Percentiles rank a stretch among this genome's conserved stretches.
Evolutionary conservation across 1,140 invertebrate genomes (phyloP).

Genomic region (Brevipalpus yothersi): DNA sequence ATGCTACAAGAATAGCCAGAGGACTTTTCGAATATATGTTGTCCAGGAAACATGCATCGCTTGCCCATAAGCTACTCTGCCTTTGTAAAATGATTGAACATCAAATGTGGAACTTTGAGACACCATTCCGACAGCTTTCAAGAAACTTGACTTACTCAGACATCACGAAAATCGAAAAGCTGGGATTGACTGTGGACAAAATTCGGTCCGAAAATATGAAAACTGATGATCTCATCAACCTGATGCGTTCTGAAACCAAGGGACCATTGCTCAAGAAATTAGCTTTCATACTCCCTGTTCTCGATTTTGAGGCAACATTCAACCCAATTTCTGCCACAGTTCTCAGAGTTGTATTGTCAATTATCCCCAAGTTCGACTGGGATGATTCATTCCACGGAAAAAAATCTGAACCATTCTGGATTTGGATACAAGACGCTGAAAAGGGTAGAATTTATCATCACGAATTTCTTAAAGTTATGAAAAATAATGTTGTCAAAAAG

Average conservation of each 20-base stretch:
- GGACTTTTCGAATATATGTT: constrained; percentile 85
- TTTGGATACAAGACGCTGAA: constrained; percentile 91
- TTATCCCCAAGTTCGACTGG: constrained; percentile 68
- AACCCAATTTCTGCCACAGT: constrained; percentile 66
- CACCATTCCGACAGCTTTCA: constrained; percentile 58
- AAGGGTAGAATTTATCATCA: constrained; percentile 83
- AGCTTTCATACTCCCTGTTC: constrained; percentile 52
- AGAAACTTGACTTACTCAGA: constrained; percentile 16
- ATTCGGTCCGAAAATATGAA: constrained; percentile 19
- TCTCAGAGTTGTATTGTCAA: constrained; percentile 38
- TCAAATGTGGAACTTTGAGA: constrained; percentile 64
- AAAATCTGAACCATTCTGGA: constrained; percentile 71
- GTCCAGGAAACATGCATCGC: constrained; percentile 59
- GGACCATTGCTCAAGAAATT: constrained; percentile 53
- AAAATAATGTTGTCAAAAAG: constrained; percentile 47
- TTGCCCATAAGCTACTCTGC: constrained; percentile 47
- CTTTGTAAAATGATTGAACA: constrained; percentile 73
- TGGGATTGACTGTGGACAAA: constrained; percentile 17
- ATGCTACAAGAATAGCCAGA: constrained; percentile 61
- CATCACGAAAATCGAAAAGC: constrained; percentile 20
- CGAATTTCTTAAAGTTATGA: constrained; percentile 68
- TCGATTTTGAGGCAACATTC: constrained; percentile 54
- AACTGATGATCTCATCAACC: constrained; percentile 21
- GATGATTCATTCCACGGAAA: constrained; percentile 69
- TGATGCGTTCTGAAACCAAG: constrained; percentile 8